These are phyloP conservation scores for Nannoperca australis DNA, from an alignment of 2,797 vertebrate species.

Conservation along the genomic window DNA sequence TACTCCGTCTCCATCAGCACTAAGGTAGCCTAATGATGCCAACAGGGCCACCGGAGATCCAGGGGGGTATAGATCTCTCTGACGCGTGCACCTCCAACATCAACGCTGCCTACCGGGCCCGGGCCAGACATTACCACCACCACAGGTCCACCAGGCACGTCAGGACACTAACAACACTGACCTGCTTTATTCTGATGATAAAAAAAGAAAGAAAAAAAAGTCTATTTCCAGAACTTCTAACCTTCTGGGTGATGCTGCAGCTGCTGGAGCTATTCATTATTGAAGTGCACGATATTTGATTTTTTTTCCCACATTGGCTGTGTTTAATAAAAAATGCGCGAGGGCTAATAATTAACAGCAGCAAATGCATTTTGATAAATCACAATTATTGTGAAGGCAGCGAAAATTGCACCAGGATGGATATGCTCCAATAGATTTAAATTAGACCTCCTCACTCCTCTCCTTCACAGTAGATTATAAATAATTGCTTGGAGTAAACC, in stretches of 20 bases:
- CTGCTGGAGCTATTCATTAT: constrained; percentile 21
- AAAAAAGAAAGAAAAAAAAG: constrained; percentile 7
- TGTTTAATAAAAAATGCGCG: constrained; percentile 38
- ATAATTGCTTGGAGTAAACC: constrained; percentile 68
- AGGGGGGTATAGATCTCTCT: constrained; percentile 56
- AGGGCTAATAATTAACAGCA: constrained; percentile 64
- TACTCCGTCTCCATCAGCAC: constrained; percentile 74
- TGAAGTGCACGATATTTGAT: constrained; percentile 24
- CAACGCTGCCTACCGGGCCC: constrained; percentile 45
- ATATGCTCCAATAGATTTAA: constrained; percentile 71
- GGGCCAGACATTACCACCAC: constrained; percentile 17
- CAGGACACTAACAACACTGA: constrained; percentile 33
- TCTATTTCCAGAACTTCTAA: constrained; percentile 28
- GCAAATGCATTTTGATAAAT: constrained; percentile 74
- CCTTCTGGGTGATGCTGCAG: constrained; percentile 28
- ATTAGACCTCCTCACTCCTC: constrained; percentile 72
- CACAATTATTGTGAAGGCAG: constrained; percentile 78
- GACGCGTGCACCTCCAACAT: constrained; percentile 54
- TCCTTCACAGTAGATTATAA: constrained; percentile 73
- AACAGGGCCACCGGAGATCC: constrained; percentile 67
- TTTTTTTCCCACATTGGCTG: not conserved
- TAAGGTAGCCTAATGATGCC: constrained; percentile 70
- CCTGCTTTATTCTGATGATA: constrained; percentile 20
- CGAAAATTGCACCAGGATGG: constrained; percentile 72
- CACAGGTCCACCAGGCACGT: constrained; percentile 57